Percentiles rank a stretch among this genome's conserved stretches.
Conservation (phyloP, 2,888 invertebrate species). For the Rhagophthalmus giganteus region DNA sequence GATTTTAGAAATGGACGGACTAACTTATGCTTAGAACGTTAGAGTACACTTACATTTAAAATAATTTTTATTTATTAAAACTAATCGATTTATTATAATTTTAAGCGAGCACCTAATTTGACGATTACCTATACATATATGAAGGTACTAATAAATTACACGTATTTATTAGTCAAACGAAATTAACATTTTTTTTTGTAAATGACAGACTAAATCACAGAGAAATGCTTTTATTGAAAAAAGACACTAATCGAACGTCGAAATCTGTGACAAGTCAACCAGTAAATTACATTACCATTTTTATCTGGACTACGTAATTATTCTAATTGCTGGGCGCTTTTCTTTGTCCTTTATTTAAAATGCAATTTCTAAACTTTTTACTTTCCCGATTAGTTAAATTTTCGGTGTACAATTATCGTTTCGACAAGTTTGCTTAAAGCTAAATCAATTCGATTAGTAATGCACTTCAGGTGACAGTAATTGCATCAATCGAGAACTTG, state of each 20-base stretch:
- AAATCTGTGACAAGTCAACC: conserved; percentile 39
- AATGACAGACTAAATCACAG: conserved; percentile 33
- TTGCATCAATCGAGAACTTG: conserved; percentile 1
- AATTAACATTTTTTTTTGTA: too few relatives aligned
- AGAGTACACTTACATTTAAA: too few relatives aligned
- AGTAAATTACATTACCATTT: conserved; percentile 44
- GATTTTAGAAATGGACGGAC: conserved; percentile 39
- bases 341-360: conserved; percentile 21
- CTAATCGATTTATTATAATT: too few relatives aligned
- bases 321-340: conserved; percentile 40
- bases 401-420: conserved; percentile 11
- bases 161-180: too few relatives aligned
- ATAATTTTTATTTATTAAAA: too few relatives aligned
- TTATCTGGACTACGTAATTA: conserved; percentile 43
- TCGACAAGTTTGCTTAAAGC: conserved; percentile 6
- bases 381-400: conserved; percentile 30
- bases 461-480: conserved; percentile 4
- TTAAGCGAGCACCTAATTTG: too few relatives aligned
- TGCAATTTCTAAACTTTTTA: conserved; percentile 29
- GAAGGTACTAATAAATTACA: too few relatives aligned
- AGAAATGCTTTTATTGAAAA: conserved; percentile 37
- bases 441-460: conserved; percentile 7
- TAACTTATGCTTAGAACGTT: too few relatives aligned
- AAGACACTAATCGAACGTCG: conserved; percentile 31
- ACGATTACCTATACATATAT: too few relatives aligned